Conservation (phyloP, 2,797 vertebrate genomes). For the Premnoplex brunnescens region DNA sequence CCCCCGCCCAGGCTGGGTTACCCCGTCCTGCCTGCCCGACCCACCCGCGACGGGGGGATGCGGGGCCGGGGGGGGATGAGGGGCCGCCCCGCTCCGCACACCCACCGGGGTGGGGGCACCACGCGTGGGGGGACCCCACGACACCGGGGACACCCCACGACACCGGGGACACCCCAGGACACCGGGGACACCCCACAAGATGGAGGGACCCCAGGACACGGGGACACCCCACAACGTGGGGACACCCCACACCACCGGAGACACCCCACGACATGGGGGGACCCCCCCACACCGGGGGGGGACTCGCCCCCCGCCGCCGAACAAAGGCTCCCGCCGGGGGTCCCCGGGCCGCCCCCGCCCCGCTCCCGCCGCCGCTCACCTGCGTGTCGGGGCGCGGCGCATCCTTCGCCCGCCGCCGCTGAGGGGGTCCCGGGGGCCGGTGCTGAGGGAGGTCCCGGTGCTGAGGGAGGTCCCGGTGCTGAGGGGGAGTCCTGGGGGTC, state of each 20-base stretch:
- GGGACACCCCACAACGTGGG: too few species aligned
- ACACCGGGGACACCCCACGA: too few species aligned
- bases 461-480: too few species aligned
- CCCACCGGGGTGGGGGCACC: not conserved
- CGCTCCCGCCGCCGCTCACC: slow-evolving; percentile 16
- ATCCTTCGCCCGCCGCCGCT: not conserved
- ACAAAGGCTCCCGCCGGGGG: not conserved
- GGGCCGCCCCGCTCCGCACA: not conserved
- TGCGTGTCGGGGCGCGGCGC: not conserved
- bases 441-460: not conserved
- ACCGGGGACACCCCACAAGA: not conserved
- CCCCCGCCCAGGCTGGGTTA: too few species aligned
- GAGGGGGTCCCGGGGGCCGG: not conserved
- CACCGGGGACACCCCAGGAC: too few species aligned
- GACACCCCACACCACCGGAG: too few species aligned
- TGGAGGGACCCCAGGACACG: too few species aligned
- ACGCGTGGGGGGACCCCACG: too few species aligned
- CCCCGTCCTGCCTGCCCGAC: not conserved
- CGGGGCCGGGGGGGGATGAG: not conserved
- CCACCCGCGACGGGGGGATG: not conserved
- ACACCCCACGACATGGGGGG: too few species aligned
- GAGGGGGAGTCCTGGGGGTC: not conserved
- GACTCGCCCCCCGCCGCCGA: not conserved
- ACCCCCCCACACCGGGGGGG: not conserved
- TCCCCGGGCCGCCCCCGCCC: not conserved